Evolutionary conservation across 2,797 vertebrate genomes (phyloP), one percentile per base, ranked within the genome.

Genomic region (Naso thynnoides): DNA sequence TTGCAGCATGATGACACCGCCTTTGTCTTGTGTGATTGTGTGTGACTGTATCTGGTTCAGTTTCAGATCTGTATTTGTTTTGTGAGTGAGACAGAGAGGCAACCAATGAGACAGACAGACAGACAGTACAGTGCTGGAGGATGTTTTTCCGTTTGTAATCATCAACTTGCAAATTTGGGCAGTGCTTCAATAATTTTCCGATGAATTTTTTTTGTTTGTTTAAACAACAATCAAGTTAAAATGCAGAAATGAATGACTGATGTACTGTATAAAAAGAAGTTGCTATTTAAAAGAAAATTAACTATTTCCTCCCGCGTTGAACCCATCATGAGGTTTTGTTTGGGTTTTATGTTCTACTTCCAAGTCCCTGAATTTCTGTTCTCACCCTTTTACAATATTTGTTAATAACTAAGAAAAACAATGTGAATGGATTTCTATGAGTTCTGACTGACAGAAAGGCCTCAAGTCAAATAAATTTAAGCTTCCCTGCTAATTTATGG

Each of bases 41-140:
- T n/a, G n/a, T n/a, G n/a, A n/a, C n/a, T 19, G n/a, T 19, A 16
- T 61, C 3, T 8, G 42, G 23, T 57, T 9, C 7, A 29, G 48
- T 68, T 72, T 73, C 54, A 48, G 56, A 13, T 50, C n/a, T 38
- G 29, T 36, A n/a, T 41, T 47, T 21, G 24, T 26, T 36, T 23
- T 19, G 8, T 9, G 21, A 23, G 11, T 16, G 29, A 68, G 18
- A 54, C 26, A 45, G 2, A 21, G 14, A 21, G 55, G 26, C 3
- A 8, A 5, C 23, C 5, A 11, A 14, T 31, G 23, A 71, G 13
- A 38, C 39, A 47, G 52, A 3, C 31, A 23, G 27, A 4, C 19
- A 8, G 33, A 33, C 8, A 33, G 16, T 39, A 55, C 11, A 6
- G 4, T 15, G 33, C 33, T 33, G 8, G 2, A 33, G 8, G 6